Percentiles rank a stretch among this genome's conserved stretches.
phyloP scores from a whole-genome alignment of 2,888 invertebrate genomes.

The Spialia ferax region DNA sequence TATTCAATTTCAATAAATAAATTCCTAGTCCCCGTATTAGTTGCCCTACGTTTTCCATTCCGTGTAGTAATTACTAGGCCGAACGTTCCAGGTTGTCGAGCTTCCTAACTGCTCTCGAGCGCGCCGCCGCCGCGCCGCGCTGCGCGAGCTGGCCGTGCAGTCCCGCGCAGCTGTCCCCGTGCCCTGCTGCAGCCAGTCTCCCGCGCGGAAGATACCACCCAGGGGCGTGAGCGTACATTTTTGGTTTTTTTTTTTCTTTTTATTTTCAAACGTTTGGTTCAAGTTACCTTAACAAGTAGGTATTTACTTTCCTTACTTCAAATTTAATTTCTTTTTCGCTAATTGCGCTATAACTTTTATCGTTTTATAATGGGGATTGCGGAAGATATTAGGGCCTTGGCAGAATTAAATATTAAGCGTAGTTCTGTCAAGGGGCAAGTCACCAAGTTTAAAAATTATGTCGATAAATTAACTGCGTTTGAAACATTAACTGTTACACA shows the following conservation, averaged over 20 bases:
- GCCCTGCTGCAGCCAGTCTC: too few relatives aligned
- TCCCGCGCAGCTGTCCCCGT: too few relatives aligned
- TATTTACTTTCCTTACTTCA: too few relatives aligned
- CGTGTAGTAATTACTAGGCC: too few relatives aligned
- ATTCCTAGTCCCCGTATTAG: too few relatives aligned
- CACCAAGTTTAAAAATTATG: not conserved
- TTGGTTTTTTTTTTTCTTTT: not conserved
- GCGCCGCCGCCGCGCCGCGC: not conserved
- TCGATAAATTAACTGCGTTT: not conserved
- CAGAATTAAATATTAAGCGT: not conserved
- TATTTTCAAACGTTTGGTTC: not conserved
- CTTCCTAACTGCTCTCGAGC: too few relatives aligned
- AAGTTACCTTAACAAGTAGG: not conserved
- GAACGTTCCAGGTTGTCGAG: too few relatives aligned
- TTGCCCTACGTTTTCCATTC: too few relatives aligned
- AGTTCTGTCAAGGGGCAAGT: conserved; percentile 2
- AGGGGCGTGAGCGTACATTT: conserved; percentile 9
- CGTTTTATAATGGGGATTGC: not conserved
- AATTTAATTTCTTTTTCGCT: too few relatives aligned
- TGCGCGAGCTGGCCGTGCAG: not conserved
- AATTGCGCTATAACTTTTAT: too few relatives aligned
- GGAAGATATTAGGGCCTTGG: not conserved
- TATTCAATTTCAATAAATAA: too few relatives aligned
- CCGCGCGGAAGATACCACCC: not conserved
- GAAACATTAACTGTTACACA: not conserved